A percentile compares a stretch with the other conserved stretches of the same genome.
Conservation (phyloP, 2,888 invertebrate species). For the Chaitophorus viminalis region DNA sequence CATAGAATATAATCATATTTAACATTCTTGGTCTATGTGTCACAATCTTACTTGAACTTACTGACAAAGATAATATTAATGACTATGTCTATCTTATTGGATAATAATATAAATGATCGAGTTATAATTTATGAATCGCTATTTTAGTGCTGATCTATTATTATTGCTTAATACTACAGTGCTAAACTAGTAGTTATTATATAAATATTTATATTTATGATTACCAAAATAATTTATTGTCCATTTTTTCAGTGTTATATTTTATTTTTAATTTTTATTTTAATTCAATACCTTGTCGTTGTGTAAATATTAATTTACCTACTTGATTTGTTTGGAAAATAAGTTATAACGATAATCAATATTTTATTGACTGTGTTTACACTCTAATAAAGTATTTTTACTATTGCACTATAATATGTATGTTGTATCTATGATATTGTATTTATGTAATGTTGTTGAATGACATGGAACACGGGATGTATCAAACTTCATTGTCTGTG, state of each 20-base stretch:
- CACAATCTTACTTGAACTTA: too few relatives aligned
- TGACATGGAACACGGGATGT: neutral
- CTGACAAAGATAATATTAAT: too few relatives aligned
- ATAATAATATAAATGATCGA: too few relatives aligned
- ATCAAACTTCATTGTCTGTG: neutral
- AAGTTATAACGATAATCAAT: neutral
- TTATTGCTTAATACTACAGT: too few relatives aligned
- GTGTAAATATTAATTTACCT: neutral
- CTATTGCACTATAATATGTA: constrained; percentile 22
- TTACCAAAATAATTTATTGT: neutral
- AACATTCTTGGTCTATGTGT: too few relatives aligned
- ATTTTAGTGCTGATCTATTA: too few relatives aligned
- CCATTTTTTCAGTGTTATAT: neutral
- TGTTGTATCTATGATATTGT: too few relatives aligned
- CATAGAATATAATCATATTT: too few relatives aligned
- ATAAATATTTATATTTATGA: neutral
- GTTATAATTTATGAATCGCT: too few relatives aligned
- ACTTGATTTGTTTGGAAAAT: neutral
- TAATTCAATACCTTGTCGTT: neutral
- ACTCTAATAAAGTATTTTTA: constrained; percentile 17
- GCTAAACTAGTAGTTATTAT: neutral
- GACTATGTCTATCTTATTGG: too few relatives aligned
- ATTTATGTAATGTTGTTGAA: neutral
- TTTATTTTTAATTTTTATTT: neutral
- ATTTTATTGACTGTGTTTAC: constrained; percentile 17